Conservation (phyloP, 2,797 vertebrate genomes). For the Bovichtus diacanthus region DNA sequence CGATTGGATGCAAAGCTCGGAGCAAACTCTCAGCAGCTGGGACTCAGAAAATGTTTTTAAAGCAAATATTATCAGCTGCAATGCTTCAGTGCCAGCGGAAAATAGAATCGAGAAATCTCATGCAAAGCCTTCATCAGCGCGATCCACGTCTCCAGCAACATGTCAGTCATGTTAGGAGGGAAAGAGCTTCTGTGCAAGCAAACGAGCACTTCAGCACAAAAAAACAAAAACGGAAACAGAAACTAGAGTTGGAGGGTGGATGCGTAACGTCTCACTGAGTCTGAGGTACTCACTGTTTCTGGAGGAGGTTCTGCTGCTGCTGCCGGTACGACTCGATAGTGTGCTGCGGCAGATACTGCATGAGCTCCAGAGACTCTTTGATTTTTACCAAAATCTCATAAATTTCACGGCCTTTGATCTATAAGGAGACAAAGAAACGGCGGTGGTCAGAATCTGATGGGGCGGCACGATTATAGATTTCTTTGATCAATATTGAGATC, state of each 20-base stretch:
- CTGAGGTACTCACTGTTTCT: conserved; percentile 96
- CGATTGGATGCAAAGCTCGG: conserved; percentile 20
- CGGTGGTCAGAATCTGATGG: neutral
- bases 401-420: conserved; percentile 98
- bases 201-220: neutral
- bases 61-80: conserved; percentile 25
- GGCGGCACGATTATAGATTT: no score
- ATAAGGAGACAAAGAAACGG: neutral
- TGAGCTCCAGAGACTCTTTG: conserved; percentile 98
- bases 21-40: no score
- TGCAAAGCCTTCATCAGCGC: conserved; percentile 18
- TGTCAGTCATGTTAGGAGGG: conserved; percentile 27
- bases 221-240: no score
- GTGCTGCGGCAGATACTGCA: conserved; percentile 98
- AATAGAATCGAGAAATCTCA: conserved; percentile 22
- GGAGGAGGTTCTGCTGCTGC: conserved; percentile 97
- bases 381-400: conserved; percentile 99
- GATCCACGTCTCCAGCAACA: conserved; percentile 26
- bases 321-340: conserved; percentile 98
- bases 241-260: conserved; percentile 41
- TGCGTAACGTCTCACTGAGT: no score
- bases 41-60: no score
- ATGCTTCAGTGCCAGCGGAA: conserved; percentile 19
- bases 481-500: no score
- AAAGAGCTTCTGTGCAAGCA: neutral